phyloP scores from a whole-genome alignment of 2,797 vertebrate species.

The Macroramphosus scolopax region DNA sequence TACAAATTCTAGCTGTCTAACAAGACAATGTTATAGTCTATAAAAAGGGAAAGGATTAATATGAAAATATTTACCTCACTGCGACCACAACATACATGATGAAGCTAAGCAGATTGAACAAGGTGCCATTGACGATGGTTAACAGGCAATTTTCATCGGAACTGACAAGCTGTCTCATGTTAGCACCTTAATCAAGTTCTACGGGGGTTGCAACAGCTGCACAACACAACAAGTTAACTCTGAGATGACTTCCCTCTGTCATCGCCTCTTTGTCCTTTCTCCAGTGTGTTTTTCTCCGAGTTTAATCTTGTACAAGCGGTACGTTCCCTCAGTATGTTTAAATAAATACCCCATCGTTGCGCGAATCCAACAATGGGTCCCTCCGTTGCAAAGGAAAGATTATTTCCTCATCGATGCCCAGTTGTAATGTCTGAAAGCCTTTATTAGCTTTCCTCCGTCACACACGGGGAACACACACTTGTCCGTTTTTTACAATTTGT shows the following conservation, averaged over 20 bases:
- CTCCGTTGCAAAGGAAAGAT: constrained; percentile 17
- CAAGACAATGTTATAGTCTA: too few relatives aligned
- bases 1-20: too few relatives aligned
- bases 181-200: constrained; percentile 52
- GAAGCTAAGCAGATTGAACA: constrained; percentile 63
- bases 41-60: too few relatives aligned
- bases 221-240: constrained; percentile 29
- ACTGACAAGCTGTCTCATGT: constrained; percentile 41
- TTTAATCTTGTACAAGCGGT: not conserved
- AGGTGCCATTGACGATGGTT: constrained; percentile 58
- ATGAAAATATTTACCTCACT: constrained; percentile 69
- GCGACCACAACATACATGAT: constrained; percentile 71
- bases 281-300: constrained; percentile 1
- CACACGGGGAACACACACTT: constrained; percentile 6
- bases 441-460: constrained; percentile 45
- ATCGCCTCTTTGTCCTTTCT: constrained; percentile 4
- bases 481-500: constrained; percentile 50
- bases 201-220: constrained; percentile 32
- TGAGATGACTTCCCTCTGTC: not conserved
- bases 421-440: constrained; percentile 39
- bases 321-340: constrained; percentile 2
- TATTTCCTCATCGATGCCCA: constrained; percentile 28
- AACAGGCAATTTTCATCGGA: constrained; percentile 67
- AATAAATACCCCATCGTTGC: too few relatives aligned
- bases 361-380: too few relatives aligned